Percentiles rank a stretch among this genome's conserved stretches.
Conservation (phyloP, 1,140 invertebrate species). For the Mesaphorura yosii region DNA sequence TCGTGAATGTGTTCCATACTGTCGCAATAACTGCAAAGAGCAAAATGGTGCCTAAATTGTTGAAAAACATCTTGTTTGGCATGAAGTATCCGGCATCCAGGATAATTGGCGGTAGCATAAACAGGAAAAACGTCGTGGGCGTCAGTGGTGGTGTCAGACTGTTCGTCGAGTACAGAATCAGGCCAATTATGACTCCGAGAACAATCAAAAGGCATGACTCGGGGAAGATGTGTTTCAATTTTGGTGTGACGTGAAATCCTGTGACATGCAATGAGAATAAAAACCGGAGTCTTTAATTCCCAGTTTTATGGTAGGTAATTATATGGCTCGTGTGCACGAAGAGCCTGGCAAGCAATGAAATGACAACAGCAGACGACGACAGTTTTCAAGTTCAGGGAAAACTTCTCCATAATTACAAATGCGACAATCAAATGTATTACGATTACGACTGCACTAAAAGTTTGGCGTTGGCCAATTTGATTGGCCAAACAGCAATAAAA, state of each 20-base stretch:
- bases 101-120: slow-evolving; percentile 92
- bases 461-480: too few relatives aligned
- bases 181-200: slow-evolving; percentile 83
- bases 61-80: slow-evolving; percentile 91
- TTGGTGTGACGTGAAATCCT: slow-evolving; percentile 90
- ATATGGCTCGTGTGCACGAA: too few relatives aligned
- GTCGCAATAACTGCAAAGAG: slow-evolving; percentile 92
- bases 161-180: slow-evolving; percentile 61
- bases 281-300: too few relatives aligned
- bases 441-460: too few relatives aligned
- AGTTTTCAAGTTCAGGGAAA: too few relatives aligned
- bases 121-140: slow-evolving; percentile 88
- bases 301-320: too few relatives aligned
- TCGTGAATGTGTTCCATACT: slow-evolving; percentile 86
- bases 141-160: slow-evolving; percentile 72
- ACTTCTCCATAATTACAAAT: too few relatives aligned
- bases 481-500: too few relatives aligned
- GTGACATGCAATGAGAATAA: slow-evolving; percentile 23
- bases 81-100: slow-evolving; percentile 96
- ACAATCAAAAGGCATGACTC: slow-evolving; percentile 94
- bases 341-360: too few relatives aligned
- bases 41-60: slow-evolving; percentile 89
- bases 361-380: too few relatives aligned
- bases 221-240: slow-evolving; percentile 75
- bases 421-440: too few relatives aligned